Evolutionary conservation across 2,888 invertebrate species (phyloP).

Genomic region (Tyria jacobaeae): DNA sequence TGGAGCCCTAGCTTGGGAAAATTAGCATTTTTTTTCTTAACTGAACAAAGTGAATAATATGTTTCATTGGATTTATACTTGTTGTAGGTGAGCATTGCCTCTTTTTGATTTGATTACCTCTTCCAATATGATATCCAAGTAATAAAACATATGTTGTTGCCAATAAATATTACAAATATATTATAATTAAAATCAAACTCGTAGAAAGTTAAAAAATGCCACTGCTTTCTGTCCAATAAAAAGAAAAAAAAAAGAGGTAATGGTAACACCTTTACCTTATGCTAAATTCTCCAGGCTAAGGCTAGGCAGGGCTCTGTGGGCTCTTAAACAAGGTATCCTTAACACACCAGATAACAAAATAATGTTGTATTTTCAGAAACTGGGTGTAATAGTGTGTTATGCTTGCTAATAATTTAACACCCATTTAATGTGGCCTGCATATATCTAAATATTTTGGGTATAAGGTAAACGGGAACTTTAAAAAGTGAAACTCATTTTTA

Average conservation of each 20-base stretch:
- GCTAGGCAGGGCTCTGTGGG: no score
- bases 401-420: not conserved
- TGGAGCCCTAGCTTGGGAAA: not conserved
- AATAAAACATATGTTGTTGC: no score
- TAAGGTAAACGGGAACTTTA: not conserved
- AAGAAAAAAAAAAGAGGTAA: not conserved
- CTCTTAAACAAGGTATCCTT: not conserved
- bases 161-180: no score
- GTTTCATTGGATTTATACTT: no score
- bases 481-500: not conserved
- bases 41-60: not conserved
- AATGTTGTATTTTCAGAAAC: not conserved
- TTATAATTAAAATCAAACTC: no score
- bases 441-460: not conserved
- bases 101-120: no score
- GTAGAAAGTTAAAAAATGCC: no score
- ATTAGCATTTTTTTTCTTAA: not conserved
- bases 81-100: no score
- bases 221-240: not conserved
- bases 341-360: not conserved
- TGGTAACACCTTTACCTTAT: not conserved
- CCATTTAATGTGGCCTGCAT: not conserved
- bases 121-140: no score
- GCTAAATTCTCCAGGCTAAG: not conserved
- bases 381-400: not conserved